Conservation (phyloP, 2,113 vertebrate genomes). For the Psilopogon haemacephalus region DNA sequence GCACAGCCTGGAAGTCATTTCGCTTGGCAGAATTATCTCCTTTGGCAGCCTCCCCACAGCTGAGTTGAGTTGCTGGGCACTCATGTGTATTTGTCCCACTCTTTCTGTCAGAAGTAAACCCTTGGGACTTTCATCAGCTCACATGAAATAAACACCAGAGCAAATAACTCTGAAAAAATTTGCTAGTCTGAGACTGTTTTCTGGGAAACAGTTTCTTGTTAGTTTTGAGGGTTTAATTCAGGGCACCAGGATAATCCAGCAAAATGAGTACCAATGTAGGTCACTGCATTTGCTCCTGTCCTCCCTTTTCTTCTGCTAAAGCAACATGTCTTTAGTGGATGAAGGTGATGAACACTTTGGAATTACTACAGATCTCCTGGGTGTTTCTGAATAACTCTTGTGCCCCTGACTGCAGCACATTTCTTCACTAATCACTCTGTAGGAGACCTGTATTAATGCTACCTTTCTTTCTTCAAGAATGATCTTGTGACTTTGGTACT, state of each 20-base stretch:
- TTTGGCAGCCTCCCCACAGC: constrained; percentile 28
- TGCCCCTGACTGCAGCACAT: neutral
- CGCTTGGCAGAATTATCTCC: constrained; percentile 39
- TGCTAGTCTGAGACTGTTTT: neutral
- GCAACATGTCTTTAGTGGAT: neutral
- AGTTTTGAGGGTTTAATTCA: constrained; percentile 32
- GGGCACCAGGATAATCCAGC: neutral
- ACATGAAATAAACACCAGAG: constrained; percentile 21
- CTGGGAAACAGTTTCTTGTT: constrained; percentile 46
- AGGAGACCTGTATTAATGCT: neutral
- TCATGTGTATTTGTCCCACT: constrained; percentile 14
- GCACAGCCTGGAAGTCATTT: constrained; percentile 54
- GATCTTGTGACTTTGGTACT: neutral
- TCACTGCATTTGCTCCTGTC: neutral
- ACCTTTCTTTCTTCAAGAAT: neutral
- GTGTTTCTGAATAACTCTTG: neutral
- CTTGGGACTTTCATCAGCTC: constrained; percentile 33
- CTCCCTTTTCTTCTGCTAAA: neutral
- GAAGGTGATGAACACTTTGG: neutral
- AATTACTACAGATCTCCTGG: neutral
- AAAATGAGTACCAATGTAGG: neutral
- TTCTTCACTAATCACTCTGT: neutral
- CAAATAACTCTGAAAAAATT: constrained; percentile 29
- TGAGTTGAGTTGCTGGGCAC: constrained; percentile 9
- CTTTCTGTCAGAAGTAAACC: constrained; percentile 39